Evolutionary conservation across 2,113 vertebrate species (phyloP).

Genomic region (Uropsilus gracilis): DNA sequence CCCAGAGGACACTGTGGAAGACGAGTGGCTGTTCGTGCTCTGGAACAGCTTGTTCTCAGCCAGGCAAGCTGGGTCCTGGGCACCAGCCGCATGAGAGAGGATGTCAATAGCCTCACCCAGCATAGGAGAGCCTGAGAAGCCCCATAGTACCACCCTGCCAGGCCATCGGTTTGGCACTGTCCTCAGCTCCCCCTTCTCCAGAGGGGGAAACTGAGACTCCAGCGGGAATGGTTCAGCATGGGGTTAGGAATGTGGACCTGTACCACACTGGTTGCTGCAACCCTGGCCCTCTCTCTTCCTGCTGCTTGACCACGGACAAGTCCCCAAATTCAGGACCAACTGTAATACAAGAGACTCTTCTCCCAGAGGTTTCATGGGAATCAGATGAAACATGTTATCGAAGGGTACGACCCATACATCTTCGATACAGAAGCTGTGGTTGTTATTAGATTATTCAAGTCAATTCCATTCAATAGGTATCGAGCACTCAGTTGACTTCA

Average conservation of each 20-base stretch:
- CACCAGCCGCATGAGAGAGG: too few species aligned
- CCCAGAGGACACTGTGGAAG: background rate
- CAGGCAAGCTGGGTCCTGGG: background rate
- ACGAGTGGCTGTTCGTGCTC: background rate
- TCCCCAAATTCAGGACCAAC: background rate
- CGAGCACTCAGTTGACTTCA: background rate
- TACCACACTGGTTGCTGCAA: background rate
- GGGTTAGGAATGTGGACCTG: background rate
- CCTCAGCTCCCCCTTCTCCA: background rate
- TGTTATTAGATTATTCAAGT: slow-evolving; percentile 16
- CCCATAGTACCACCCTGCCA: too few species aligned
- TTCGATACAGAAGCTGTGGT: background rate
- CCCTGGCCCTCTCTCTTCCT: background rate
- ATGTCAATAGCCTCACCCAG: too few species aligned
- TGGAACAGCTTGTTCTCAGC: background rate
- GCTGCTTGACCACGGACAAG: background rate
- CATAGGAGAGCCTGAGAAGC: background rate
- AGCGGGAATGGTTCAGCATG: background rate
- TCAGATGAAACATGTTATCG: background rate
- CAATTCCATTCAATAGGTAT: slow-evolving; percentile 27
- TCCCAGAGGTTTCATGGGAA: background rate
- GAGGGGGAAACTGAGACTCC: background rate
- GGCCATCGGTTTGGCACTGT: background rate
- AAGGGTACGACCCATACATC: background rate
- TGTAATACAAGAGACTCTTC: background rate